Evolutionary conservation across 2,888 invertebrate species (phyloP), one percentile per base, ranked within the genome.

Genomic region (Drosophila phalerata): DNA sequence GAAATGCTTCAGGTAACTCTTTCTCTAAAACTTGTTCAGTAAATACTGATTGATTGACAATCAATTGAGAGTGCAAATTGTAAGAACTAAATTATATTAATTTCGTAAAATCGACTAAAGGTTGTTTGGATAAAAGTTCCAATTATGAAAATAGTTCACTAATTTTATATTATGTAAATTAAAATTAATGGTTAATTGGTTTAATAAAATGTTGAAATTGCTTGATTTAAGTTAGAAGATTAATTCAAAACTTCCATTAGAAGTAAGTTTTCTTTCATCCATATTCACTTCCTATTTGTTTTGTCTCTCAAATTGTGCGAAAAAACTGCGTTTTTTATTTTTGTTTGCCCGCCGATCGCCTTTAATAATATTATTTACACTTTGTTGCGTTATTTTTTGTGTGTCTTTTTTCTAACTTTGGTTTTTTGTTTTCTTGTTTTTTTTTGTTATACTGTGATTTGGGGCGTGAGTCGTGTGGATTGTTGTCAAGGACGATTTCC

Each of bases 281-380:
- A 10, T 30, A 1, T 30, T 10, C 30, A 22, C 56, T 53, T 76
- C 38, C 19, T 10, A 10, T 38, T 47, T 32, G 19, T 43, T 48
- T 15, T 25, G 40, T 61, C 11, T 40, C 37, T 73, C 49, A 80
- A 85, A 85, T 85, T 81, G 78, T 80, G 83, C 78, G 81, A 34
- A 83, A 83, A 83, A 80, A 80, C 66, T 77, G 66, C 63, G 75
- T 66, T 76, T 74, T 64, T 66, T 40, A 53, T 69, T 69, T 63
- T 70, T 19, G 37, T 42, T 38, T 43, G 64, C 37, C 43, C 58
- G 56, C 45, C 66, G 71, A 53, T 47, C 32, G 55, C 69, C 66
- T 85, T 86, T 85, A 87, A 85, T 86, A 79, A 66, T 72, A 74
- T 85, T 85, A 85, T 77, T 85, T 85, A 81, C 85, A 86, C 82